Conservation (phyloP, 2,888 invertebrate species). For the Calliphora vomitoria region DNA sequence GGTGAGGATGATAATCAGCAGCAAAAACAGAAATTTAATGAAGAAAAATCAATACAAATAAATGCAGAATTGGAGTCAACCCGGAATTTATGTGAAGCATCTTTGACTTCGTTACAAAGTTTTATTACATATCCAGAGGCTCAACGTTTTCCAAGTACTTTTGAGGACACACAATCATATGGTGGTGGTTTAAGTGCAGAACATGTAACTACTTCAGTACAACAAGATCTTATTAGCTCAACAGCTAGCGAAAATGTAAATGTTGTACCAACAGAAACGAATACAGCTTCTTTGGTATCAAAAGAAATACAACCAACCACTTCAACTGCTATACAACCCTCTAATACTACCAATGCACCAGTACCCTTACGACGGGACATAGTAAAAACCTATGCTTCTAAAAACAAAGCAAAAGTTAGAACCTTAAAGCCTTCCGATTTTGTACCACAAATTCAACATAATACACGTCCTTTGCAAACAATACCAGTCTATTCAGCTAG, state of each 20-base stretch:
- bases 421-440: slow-evolving; percentile 41
- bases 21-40: neutral
- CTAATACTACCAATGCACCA: neutral
- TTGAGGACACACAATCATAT: slow-evolving; percentile 22
- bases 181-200: neutral
- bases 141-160: slow-evolving; percentile 58
- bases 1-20: slow-evolving; percentile 17
- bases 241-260: neutral
- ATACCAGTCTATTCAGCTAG: neutral
- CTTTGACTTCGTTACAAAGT: neutral
- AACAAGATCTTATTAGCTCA: neutral
- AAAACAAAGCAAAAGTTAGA: slow-evolving; percentile 39
- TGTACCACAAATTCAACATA: slow-evolving; percentile 69
- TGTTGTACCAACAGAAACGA: neutral
- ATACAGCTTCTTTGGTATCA: neutral
- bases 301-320: neutral
- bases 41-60: neutral
- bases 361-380: neutral
- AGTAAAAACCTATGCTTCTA: neutral
- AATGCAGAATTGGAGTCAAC: neutral
- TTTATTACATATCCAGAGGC: slow-evolving; percentile 24
- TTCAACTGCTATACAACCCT: neutral
- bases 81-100: neutral
- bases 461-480: slow-evolving; percentile 54
- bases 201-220: neutral